Base-by-base conservation (phyloP, 1,140 invertebrate genomes). In the Rhyacophila brunnea region DNA sequence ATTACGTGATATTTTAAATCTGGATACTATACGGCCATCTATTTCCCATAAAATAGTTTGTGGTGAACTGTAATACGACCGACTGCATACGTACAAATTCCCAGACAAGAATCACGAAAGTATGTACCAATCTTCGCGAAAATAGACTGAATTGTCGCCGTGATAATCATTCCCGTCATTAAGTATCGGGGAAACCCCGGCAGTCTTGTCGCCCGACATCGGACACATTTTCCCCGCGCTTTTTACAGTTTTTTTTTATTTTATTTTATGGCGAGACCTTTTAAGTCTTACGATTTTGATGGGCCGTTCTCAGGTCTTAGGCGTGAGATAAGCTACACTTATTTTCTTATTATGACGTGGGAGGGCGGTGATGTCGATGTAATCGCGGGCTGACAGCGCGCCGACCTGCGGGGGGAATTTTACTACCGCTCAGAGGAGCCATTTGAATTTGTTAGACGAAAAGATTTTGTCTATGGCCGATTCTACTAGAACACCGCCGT, bases 211-310 rank as follows among this genome's bases (percentile, higher is more conserved):
- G 19, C 46, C 52, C 44, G 35, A 55, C 52, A 43, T 45, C 11
- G 43, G 52, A 35, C 52, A 38, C 42, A 55, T 46, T 46, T 55
- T 35, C 44, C 54, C 46, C 45, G 18, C 11, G n/a, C 18, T 13
- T 13, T 45, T 55, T 48, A 14, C 42, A 36, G 32, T 51, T 36
- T 45, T 32, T 32, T 49, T 49, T 49, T 32, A 34, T 59, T 59
- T 54, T 55, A 56, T 63, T 64, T 64, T 64, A 64, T 42, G 52
- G 54, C 56, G 42, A 36, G 62, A 64, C 62, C 62, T 64, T 64
- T 64, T 64, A 64, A 64, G 62, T 64, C 62, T 60, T 60, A 64
- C 62, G 62, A 64, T 60, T 64, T 60, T 64, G 62, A 64, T 64
- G 62, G 62, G 62, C 48, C 62, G 54, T 64, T 64, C 44, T 36